Base-by-base conservation (phyloP, 2,113 vertebrate genomes). In the Crotophaga sulcirostris region DNA sequence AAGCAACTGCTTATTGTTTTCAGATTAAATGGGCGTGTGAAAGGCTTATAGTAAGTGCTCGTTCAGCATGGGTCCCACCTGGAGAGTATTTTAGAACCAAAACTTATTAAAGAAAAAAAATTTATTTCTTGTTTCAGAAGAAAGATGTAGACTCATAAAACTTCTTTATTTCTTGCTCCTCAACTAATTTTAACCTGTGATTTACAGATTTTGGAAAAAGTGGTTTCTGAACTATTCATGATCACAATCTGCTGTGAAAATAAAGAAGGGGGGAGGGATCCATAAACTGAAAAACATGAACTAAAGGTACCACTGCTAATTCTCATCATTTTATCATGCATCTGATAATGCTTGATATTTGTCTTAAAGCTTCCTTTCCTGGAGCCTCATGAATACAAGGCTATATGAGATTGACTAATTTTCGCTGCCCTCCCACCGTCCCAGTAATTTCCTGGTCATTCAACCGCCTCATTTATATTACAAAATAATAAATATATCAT, bases 201-300 rank as follows among this genome's bases (percentile, higher is more conserved):
- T 51, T 62, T 44, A 73, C 1, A 3, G 36, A 44, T 31, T 79
- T 68, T 18, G 17, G 24, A 18, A 56, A 64, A 38, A 70, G 44
- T 19, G 4, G 2, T 56, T 56, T 73, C 66, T 58, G 20, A 14
- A 49, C 28, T 45, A 40, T 21, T 55, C 17, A 31, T 42, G 24
- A 38, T 29, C 45, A 62, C 31, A 77, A 28, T 17, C 23, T n/a
- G 9, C 29, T 28, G 5, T 42, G 28, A 42, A 45, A 59, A 66
- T 38, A 26, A 4, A 23, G 24, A 26, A 13, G 11, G 8, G 5
- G 2, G 3, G 2, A 14, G 7, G 14, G 6, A 44, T 51, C 10
- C 25, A 20, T 51, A 56, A 67, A 44, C 10, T 49, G 45, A 49
- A 82, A 89, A 77, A 25, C 9, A 47, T 15, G 56, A 6, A 14